Evolutionary conservation across 2,113 vertebrate species (phyloP).

Genomic region (Orcinus orca): DNA sequence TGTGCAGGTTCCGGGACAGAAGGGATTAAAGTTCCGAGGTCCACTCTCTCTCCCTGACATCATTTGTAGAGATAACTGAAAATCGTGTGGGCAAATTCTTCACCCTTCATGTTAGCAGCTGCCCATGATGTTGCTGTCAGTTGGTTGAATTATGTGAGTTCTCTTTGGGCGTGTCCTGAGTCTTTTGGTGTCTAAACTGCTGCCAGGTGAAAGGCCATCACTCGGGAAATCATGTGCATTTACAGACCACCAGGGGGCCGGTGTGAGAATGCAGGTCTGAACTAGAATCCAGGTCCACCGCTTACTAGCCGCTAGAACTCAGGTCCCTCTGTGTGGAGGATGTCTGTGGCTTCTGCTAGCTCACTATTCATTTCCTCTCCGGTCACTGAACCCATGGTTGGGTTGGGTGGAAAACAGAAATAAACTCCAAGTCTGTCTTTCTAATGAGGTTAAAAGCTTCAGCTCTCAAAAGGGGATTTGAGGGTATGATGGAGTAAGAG

Average conservation of each 20-base stretch:
- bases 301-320: background rate
- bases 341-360: background rate
- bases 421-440: background rate
- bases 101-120: background rate
- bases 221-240: background rate
- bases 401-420: background rate
- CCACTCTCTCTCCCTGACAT: background rate
- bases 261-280: background rate
- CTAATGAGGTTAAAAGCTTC: background rate
- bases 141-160: background rate
- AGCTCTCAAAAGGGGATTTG: background rate
- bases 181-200: background rate
- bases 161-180: no score
- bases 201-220: background rate
- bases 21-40: background rate
- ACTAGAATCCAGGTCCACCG: background rate
- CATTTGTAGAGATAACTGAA: background rate
- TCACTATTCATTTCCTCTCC: background rate
- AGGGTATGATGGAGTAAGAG: background rate
- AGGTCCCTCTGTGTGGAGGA: background rate
- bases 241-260: background rate
- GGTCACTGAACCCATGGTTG: background rate
- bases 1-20: background rate
- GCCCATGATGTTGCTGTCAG: background rate
- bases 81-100: background rate